phyloP scores from a whole-genome alignment of 2,113 vertebrate genomes.

The Petromus typicus region DNA sequence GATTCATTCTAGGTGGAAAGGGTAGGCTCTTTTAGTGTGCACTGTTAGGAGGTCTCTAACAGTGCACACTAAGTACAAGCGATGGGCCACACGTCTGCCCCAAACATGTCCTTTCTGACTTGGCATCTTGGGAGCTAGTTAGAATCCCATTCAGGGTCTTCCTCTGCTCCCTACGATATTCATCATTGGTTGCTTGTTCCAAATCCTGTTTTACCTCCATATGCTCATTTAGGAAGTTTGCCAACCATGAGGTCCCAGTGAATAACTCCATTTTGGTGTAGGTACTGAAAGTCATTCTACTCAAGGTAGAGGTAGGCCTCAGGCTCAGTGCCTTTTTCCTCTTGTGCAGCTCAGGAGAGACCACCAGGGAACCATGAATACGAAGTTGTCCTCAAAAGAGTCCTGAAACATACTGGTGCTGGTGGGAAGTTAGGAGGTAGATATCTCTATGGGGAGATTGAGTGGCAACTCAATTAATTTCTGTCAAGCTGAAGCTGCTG shows the following conservation, averaged over 20 bases:
- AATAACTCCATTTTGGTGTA: slow-evolving; percentile 91
- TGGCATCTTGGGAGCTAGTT: slow-evolving; percentile 92
- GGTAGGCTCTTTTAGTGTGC: slow-evolving; percentile 93
- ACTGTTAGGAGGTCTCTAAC: slow-evolving; percentile 93
- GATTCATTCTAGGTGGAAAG: slow-evolving; percentile 93
- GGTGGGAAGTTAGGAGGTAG: slow-evolving; percentile 90
- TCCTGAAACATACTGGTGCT: slow-evolving; percentile 91
- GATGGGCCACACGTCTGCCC: slow-evolving; percentile 93
- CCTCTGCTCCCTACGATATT: slow-evolving; percentile 92
- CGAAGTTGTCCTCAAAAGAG: slow-evolving; percentile 91
- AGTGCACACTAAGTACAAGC: slow-evolving; percentile 92
- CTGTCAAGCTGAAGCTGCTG: slow-evolving; percentile 91
- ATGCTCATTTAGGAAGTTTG: slow-evolving; percentile 93
- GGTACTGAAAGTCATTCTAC: slow-evolving; percentile 91
- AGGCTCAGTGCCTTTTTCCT: slow-evolving; percentile 89
- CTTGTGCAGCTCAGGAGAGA: slow-evolving; percentile 92
- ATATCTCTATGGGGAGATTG: slow-evolving; percentile 91
- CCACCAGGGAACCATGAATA: slow-evolving; percentile 92
- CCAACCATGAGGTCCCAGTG: slow-evolving; percentile 93
- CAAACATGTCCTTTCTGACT: slow-evolving; percentile 94
- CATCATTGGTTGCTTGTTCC: slow-evolving; percentile 91
- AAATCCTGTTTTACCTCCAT: slow-evolving; percentile 94
- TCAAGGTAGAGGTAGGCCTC: slow-evolving; percentile 91
- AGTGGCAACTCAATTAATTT: slow-evolving; percentile 89
- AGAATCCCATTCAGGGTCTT: slow-evolving; percentile 92